phyloP scores from a whole-genome alignment of 1,140 invertebrate species.

The Drosophila teissieri region DNA sequence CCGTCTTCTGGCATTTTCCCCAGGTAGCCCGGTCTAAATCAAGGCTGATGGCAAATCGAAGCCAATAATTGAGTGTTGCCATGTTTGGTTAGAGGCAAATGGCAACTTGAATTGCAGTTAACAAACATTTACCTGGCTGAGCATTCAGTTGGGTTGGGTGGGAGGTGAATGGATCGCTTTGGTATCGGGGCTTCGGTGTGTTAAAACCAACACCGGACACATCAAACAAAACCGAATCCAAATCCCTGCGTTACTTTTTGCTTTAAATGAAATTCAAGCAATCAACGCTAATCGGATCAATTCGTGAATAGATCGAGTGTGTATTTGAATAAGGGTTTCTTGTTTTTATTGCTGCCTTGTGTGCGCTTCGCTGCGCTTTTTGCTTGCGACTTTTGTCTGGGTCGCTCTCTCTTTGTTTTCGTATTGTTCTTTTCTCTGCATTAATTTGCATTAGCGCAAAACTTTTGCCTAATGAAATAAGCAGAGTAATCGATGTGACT shows the following conservation, averaged over 20 bases:
- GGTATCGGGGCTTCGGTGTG: conserved; percentile 29
- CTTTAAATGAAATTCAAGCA: conserved; percentile 74
- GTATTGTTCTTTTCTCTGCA: conserved; percentile 54
- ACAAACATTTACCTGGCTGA: conserved; percentile 29
- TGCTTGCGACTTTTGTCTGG: conserved; percentile 20
- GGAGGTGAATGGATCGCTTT: conserved; percentile 13
- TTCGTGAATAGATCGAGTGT: conserved; percentile 52
- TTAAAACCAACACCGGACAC: conserved; percentile 38
- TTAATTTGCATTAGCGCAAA: conserved; percentile 67
- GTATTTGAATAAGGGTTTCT: conserved; percentile 28
- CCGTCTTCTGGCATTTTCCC: not conserved
- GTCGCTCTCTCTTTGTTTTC: conserved; percentile 18
- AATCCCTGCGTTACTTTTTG: conserved; percentile 25
- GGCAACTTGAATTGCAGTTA: conserved; percentile 38
- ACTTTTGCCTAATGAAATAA: conserved; percentile 77
- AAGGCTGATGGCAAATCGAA: conserved; percentile 31
- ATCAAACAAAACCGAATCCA: conserved; percentile 54
- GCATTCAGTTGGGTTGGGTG: not conserved
- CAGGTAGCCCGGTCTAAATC: not conserved
- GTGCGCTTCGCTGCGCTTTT: conserved; percentile 49
- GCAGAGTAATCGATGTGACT: conserved; percentile 69
- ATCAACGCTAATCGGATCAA: conserved; percentile 80
- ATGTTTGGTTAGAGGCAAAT: conserved; percentile 38
- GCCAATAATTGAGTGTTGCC: conserved; percentile 44
- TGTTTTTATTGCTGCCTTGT: conserved; percentile 36